Conservation (phyloP, 2,113 vertebrate genomes). For the Cephalophus harveyi region DNA sequence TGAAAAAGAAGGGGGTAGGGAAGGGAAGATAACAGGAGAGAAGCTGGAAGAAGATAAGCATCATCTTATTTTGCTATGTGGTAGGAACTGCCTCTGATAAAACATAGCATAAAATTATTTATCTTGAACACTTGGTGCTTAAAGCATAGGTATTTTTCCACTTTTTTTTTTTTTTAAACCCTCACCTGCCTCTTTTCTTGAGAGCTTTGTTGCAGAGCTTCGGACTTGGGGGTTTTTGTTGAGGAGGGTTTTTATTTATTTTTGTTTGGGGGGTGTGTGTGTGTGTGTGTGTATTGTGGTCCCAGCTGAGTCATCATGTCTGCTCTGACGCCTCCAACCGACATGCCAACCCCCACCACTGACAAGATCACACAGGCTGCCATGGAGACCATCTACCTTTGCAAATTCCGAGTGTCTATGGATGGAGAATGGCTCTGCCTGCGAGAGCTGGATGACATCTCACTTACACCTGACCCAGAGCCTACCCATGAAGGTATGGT, state of each 20-base stretch:
- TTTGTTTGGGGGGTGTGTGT: constrained; percentile 75
- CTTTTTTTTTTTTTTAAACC: constrained; percentile 26
- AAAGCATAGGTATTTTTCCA: constrained; percentile 57
- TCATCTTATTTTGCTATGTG: constrained; percentile 68
- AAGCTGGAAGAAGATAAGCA: constrained; percentile 55
- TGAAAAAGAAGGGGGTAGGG: constrained; percentile 36
- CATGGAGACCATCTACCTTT: constrained; percentile 99
- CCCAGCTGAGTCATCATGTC: constrained; percentile 99
- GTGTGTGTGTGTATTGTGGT: constrained; percentile 78
- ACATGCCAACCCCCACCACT: constrained; percentile 98
- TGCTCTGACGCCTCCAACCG: constrained; percentile 96
- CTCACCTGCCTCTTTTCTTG: constrained; percentile 26
- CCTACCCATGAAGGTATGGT: constrained; percentile 97
- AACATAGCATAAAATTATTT: constrained; percentile 55
- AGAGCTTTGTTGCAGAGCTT: constrained; percentile 70
- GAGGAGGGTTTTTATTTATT: constrained; percentile 33
- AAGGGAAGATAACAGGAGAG: constrained; percentile 66
- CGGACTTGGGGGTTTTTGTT: constrained; percentile 11
- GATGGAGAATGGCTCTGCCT: constrained; percentile 99
- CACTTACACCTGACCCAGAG: constrained; percentile 97
- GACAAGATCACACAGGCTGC: constrained; percentile 99
- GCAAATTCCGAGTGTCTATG: constrained; percentile 99
- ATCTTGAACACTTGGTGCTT: constrained; percentile 64
- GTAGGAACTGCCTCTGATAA: constrained; percentile 50
- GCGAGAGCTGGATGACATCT: constrained; percentile 99